These are phyloP conservation scores for Alfaro cultratus DNA, from an alignment of 2,797 vertebrate species.

Conservation along the genomic window DNA sequence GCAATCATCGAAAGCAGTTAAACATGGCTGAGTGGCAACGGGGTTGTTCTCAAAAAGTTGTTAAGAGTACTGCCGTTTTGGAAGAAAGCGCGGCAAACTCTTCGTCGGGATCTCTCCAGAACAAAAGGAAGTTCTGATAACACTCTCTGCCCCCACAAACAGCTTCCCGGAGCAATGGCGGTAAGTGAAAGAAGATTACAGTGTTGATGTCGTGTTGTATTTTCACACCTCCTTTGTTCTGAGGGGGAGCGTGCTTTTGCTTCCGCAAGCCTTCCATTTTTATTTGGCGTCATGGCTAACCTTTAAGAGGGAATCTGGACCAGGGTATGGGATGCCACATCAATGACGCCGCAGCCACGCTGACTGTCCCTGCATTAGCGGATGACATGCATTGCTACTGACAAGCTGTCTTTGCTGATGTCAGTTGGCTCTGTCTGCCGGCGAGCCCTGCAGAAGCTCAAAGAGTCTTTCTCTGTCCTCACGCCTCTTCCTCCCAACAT, in stretches of 20 bases:
- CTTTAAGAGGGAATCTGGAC: slow-evolving; percentile 62
- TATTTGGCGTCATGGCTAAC: slow-evolving; percentile 62
- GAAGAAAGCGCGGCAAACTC: slow-evolving; percentile 43
- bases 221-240: slow-evolving; percentile 59
- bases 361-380: slow-evolving; percentile 50
- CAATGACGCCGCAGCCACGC: slow-evolving; percentile 53
- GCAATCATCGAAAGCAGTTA: slow-evolving; percentile 67
- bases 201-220: slow-evolving; percentile 58
- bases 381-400: slow-evolving; percentile 71
- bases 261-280: slow-evolving; percentile 61
- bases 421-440: slow-evolving; percentile 63
- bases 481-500: slow-evolving; percentile 67
- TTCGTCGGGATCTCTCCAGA: slow-evolving; percentile 57
- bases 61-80: slow-evolving; percentile 35
- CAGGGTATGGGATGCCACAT: slow-evolving; percentile 64
- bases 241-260: slow-evolving; percentile 42
- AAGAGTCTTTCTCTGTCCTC: slow-evolving; percentile 67
- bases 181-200: slow-evolving; percentile 66
- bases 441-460: slow-evolving; percentile 64
- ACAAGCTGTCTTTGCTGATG: slow-evolving; percentile 74
- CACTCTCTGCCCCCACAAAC: slow-evolving; percentile 61
- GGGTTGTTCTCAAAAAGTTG: slow-evolving; percentile 52
- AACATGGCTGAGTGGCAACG: slow-evolving; percentile 62
- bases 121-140: slow-evolving; percentile 71
- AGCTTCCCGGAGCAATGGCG: slow-evolving; percentile 48